Evolutionary conservation across 2,797 vertebrate genomes (phyloP).

Genomic region (Coendou prehensilis): DNA sequence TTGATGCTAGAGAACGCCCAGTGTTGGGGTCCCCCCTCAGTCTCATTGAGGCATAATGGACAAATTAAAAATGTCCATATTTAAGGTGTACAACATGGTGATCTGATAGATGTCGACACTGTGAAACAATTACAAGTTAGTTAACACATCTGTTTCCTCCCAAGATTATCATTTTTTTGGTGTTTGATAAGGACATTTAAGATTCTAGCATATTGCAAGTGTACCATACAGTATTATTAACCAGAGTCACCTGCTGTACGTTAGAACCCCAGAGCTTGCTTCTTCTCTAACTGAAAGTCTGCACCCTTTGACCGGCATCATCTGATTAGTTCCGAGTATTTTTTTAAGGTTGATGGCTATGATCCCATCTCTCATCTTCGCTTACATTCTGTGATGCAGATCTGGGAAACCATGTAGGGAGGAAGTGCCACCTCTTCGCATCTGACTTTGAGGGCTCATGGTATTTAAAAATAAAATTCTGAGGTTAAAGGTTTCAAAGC

Average conservation of each 20-base stretch:
- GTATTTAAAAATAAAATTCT: conserved; percentile 76
- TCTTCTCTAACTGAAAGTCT: background rate
- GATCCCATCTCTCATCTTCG: conserved; percentile 47
- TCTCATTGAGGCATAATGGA: background rate
- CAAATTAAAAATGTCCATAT: background rate
- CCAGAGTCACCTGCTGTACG: too few relatives aligned
- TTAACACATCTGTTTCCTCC: background rate
- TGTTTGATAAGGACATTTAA: background rate
- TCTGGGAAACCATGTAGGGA: background rate
- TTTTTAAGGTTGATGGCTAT: background rate
- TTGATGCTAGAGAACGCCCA: background rate
- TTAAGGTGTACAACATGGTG: background rate
- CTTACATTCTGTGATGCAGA: background rate
- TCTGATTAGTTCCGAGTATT: background rate
- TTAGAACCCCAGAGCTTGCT: background rate
- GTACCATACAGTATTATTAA: background rate
- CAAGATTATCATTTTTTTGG: too few relatives aligned
- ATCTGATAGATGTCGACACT: rapidly evolving
- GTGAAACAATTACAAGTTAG: background rate
- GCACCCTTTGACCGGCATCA: background rate
- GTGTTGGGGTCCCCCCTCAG: background rate
- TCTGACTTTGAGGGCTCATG: background rate
- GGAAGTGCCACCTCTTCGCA: background rate
- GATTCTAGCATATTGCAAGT: background rate
- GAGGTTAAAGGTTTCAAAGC: conserved; percentile 75